Evolutionary conservation across 2,113 vertebrate species (phyloP), one percentile per base, ranked within the genome.

Genomic region (Pteropus alecto): DNA sequence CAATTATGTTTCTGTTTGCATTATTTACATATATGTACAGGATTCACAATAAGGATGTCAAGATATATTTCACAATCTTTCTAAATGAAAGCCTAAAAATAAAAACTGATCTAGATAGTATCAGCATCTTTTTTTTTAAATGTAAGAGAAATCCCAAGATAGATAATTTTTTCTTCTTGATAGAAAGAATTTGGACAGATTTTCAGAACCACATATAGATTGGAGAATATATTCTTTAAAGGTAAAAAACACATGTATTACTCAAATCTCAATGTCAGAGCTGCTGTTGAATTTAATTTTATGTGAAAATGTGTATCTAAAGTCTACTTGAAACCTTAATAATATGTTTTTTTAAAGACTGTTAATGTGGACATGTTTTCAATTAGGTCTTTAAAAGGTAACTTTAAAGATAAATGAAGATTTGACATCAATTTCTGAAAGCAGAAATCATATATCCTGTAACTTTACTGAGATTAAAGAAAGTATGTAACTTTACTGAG

Each of bases 211-310:
- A 71, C 48, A 51, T 74, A 33, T 33, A 96, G 18, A 35, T 86
- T 79, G 14, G 43, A 76, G 56, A 92, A 94, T 68, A 71, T 58
- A 81, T 33, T 95, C 43, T 93, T 93, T 82, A 73, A 95, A 83
- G 76, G 65, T 61, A 67, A 85, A 90, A 83, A 96, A 24, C 48
- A 82, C 22, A 81, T 68, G 6, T 38, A 58, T 78, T 78, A 86
- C 35, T 74, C n/a, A 96, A 93, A 63, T 90, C 13, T 86, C 73
- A 86, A 10, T 33, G 41, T 96, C 81, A 95, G 77, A 96, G 74
- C 78, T 97, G 83, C 93, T 92, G 74, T 58, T 92, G 65, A 93
- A 92, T 94, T 97, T 86, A 90, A 70, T 33, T 63, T 95, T 96
- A 87, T 73, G 51, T 96, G 58, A 90, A 93, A 92, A 89, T 58